phyloP scores from a whole-genome alignment of 2,797 vertebrate genomes.

The Craterocephalus amniculus region DNA sequence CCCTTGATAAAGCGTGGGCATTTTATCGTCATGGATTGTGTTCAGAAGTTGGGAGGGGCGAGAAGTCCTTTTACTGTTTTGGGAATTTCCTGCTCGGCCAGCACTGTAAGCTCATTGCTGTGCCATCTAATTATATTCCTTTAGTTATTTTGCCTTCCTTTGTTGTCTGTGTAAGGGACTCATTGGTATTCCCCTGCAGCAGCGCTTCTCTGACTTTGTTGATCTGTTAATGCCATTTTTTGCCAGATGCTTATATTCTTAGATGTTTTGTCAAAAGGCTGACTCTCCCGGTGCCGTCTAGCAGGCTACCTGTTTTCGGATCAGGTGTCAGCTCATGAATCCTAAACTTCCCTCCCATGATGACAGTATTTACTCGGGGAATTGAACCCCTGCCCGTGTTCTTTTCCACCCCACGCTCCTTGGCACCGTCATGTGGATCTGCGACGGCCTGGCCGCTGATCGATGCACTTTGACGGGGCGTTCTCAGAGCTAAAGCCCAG shows the following conservation, averaged over 20 bases:
- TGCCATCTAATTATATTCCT: slow-evolving; percentile 23
- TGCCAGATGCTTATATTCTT: slow-evolving; percentile 32
- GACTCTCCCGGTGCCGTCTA: slow-evolving; percentile 16
- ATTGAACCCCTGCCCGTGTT: slow-evolving; percentile 55
- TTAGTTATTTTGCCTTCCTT: slow-evolving; percentile 18
- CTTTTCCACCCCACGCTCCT: slow-evolving; percentile 39
- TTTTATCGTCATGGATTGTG: not conserved
- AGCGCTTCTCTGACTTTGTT: slow-evolving; percentile 28
- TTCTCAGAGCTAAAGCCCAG: slow-evolving; percentile 50
- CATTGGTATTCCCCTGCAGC: slow-evolving; percentile 42
- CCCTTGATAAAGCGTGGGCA: not conserved
- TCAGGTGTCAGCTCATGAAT: slow-evolving; percentile 54
- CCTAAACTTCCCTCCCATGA: slow-evolving; percentile 44
- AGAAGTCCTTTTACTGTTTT: slow-evolving; percentile 18
- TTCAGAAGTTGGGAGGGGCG: no score
- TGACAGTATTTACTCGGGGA: slow-evolving; percentile 59
- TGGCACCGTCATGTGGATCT: slow-evolving; percentile 22
- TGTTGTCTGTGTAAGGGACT: slow-evolving; percentile 34
- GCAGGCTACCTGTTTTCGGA: slow-evolving; percentile 29
- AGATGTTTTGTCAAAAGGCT: slow-evolving; percentile 25
- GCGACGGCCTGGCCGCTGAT: slow-evolving; percentile 24
- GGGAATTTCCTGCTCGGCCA: not conserved
- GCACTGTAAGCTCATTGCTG: not conserved
- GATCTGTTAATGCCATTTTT: slow-evolving; percentile 29
- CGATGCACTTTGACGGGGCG: slow-evolving; percentile 52